A percentile compares a stretch with the other conserved stretches of the same genome.
Conservation (phyloP, 2,888 invertebrate genomes). For the Nasonovia ribisnigri region DNA sequence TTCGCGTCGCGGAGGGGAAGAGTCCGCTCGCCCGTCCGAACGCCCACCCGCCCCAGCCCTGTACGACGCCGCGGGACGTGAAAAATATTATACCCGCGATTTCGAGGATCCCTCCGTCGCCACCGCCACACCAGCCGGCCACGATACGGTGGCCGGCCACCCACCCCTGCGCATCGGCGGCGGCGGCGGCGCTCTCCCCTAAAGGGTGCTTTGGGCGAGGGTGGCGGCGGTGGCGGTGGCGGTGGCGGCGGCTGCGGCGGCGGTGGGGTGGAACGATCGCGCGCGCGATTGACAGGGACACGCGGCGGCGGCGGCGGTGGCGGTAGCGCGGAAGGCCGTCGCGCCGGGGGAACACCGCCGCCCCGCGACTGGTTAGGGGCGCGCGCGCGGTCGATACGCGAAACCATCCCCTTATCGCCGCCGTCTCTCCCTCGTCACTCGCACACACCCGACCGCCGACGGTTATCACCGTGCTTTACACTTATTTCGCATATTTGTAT, state of each 20-base stretch:
- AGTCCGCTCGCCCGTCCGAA: constrained; percentile 8
- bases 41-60: neutral
- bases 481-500: neutral
- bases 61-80: neutral
- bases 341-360: neutral
- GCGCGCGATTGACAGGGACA: constrained; percentile 57
- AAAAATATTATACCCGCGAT: constrained; percentile 63
- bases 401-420: constrained; percentile 49
- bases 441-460: constrained; percentile 3
- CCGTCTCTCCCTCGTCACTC: constrained; percentile 27
- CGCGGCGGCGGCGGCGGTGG: constrained; percentile 34
- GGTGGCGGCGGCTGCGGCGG: neutral
- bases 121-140: neutral
- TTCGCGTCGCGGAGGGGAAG: constrained; percentile 14
- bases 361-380: neutral
- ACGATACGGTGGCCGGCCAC: neutral
- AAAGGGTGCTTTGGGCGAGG: neutral
- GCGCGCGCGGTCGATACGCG: constrained; percentile 63
- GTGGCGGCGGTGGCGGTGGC: neutral
- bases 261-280: constrained; percentile 30
- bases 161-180: neutral
- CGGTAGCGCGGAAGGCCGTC: neutral
- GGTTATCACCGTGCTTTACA: constrained; percentile 7
- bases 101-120: constrained; percentile 56
- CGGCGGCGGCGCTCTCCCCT: neutral